phyloP scores from a whole-genome alignment of 2,797 vertebrate genomes.

The Bufotes viridis region DNA sequence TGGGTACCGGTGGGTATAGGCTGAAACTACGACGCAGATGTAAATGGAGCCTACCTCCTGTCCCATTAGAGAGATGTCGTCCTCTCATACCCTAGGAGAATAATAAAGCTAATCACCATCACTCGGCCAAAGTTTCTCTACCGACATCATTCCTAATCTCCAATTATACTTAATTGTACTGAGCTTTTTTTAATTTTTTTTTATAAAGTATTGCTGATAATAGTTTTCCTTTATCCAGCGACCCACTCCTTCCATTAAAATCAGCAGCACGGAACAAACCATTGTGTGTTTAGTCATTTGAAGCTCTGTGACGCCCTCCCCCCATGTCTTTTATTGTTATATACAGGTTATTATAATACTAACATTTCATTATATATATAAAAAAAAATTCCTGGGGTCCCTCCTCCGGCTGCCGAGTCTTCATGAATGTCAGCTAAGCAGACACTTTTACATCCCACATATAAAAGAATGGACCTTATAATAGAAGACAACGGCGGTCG shows the following conservation, averaged over 20 bases:
- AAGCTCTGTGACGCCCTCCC: slow-evolving; percentile 5
- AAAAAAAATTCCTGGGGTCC: slow-evolving; percentile 11
- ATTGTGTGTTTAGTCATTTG: slow-evolving; percentile 25
- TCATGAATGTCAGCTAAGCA: slow-evolving; percentile 34
- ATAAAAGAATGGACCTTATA: slow-evolving; percentile 24
- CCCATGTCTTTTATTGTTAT: slow-evolving; percentile 41
- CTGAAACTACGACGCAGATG: neutral
- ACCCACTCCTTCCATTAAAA: slow-evolving; percentile 37
- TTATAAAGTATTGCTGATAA: slow-evolving; percentile 17
- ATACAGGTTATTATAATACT: slow-evolving; percentile 23
- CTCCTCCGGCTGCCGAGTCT: slow-evolving; percentile 1
- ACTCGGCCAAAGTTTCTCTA: neutral
- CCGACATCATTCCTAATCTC: neutral
- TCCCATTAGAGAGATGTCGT: neutral
- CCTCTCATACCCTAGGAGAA: neutral
- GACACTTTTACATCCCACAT: slow-evolving; percentile 15
- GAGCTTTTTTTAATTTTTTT: neutral
- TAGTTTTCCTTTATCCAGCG: neutral
- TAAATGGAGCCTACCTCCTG: neutral
- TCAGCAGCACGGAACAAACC: neutral
- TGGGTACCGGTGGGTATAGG: neutral
- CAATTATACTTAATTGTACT: slow-evolving; percentile 14
- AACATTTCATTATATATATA: slow-evolving; percentile 10
- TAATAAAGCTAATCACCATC: neutral
- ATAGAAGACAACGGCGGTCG: slow-evolving; percentile 24